A percentile compares a stretch with the other conserved stretches of the same genome.
Conservation (phyloP, 2,888 invertebrate genomes). For the Drosophila tripunctata region DNA sequence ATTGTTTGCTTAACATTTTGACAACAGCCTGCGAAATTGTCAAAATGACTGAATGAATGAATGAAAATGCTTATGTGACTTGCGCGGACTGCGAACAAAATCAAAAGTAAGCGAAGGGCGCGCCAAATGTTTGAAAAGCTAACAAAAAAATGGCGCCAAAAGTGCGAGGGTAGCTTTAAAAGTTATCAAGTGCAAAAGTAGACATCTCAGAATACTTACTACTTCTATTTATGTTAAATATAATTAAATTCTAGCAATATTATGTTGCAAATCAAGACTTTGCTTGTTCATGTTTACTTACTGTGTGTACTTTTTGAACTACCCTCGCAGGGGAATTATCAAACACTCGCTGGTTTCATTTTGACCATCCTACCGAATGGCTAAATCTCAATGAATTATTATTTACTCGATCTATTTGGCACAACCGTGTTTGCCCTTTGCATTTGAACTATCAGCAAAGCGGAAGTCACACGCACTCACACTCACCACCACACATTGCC, state of each 20-base stretch:
- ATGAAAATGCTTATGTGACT: constrained; percentile 57
- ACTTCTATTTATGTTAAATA: no score
- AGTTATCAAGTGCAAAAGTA: background rate
- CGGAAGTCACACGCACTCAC: constrained; percentile 48
- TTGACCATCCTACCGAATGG: constrained; percentile 13
- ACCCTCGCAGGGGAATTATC: constrained; percentile 13
- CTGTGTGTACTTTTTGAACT: background rate
- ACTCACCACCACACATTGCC: background rate
- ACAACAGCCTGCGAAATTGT: constrained; percentile 63
- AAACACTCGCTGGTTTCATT: background rate
- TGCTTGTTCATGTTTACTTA: no score
- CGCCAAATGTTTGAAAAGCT: constrained; percentile 37
- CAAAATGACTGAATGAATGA: constrained; percentile 58
- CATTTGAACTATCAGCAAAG: constrained; percentile 54
- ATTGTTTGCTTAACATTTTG: constrained; percentile 62
- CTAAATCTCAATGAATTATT: constrained; percentile 49
- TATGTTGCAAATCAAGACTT: no score
- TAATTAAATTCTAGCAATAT: no score
- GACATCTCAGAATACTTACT: no score
- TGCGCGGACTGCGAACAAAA: constrained; percentile 21
- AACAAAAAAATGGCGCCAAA: constrained; percentile 35
- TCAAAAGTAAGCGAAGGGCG: constrained; percentile 57
- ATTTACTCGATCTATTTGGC: constrained; percentile 62
- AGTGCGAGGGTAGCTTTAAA: background rate
- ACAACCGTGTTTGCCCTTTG: constrained; percentile 59